Evolutionary conservation across 2,888 invertebrate genomes (phyloP), one percentile per base, ranked within the genome.

Genomic region (Allacma fusca): DNA sequence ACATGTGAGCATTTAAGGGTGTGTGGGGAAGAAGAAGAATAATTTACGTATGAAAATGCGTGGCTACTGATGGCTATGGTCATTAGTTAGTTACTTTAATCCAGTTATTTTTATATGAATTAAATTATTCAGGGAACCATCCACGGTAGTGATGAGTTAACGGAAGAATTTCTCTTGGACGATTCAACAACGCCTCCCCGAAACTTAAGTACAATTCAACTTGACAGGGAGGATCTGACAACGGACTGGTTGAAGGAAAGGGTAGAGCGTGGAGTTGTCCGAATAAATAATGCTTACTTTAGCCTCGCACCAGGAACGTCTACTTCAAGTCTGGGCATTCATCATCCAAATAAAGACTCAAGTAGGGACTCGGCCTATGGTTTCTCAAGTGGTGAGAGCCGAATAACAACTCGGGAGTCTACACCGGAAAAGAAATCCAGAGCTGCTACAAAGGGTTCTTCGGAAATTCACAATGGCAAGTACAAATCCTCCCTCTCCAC

Each of bases 301-400:
- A 40, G 62, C 24, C 64, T 67, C 21, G 43, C 62, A 24, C 29
- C 70, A 23, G 64, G 64, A 40, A 65, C 43, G 5, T 68, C 68
- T 23, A 59, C 69, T 16, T 28, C 74, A n/a, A 40, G 26, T 23
- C 62, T 62, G 9, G 43, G 40, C 43, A 23, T 43, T 26, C 67
- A 68, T 50, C 40, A 40, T 19, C 70, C 65, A 4, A 79, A 79
- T 62, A 84, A 84, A 59, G 84, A 84, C 59, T 85, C 85, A 4
- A 85, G 85, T 79, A 77, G 84, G 13, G 86, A 86, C 80, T 86
- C 86, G 0, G 86, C 86, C 0, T 86, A 85, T 78, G 85, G 85
- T 13, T 85, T 85, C 70, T 85, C 85, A 28, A 84, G 84, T 79
- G 83, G 82, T 23, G 85, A 85, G 78, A 85, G 85, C 79, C 80